Evolutionary conservation across 2,888 invertebrate species (phyloP).

Genomic region (Antheraea yamamai): DNA sequence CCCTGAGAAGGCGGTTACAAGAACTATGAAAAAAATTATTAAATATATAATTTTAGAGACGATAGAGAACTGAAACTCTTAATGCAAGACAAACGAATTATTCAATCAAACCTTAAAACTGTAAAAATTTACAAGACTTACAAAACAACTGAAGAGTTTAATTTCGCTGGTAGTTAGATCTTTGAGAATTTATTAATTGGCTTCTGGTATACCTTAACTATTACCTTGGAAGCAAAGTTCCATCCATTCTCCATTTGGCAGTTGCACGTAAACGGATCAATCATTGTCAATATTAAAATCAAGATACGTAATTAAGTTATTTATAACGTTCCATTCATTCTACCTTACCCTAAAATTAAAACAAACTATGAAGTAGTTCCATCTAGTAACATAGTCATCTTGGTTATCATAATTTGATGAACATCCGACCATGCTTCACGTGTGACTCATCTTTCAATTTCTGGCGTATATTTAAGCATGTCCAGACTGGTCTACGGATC

Average conservation of each 20-base stretch:
- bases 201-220: neutral
- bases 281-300: neutral
- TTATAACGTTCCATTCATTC: neutral
- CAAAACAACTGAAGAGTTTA: neutral
- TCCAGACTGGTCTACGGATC: constrained; percentile 15
- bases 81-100: no score
- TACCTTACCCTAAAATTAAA: neutral
- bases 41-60: no score
- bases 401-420: neutral
- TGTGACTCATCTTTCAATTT: constrained; percentile 1
- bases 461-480: neutral
- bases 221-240: neutral
- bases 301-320: neutral
- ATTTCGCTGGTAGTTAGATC: neutral
- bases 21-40: no score
- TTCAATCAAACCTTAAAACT: no score
- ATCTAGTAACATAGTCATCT: constrained; percentile 2
- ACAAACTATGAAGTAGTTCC: neutral
- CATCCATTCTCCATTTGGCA: neutral
- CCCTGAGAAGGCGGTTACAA: no score
- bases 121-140: neutral
- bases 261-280: neutral
- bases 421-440: neutral
- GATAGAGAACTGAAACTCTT: no score
- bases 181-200: neutral